Evolutionary conservation across 1,140 invertebrate species (phyloP), one percentile per base, ranked within the genome.

Genomic region (Lepidurus couesii): DNA sequence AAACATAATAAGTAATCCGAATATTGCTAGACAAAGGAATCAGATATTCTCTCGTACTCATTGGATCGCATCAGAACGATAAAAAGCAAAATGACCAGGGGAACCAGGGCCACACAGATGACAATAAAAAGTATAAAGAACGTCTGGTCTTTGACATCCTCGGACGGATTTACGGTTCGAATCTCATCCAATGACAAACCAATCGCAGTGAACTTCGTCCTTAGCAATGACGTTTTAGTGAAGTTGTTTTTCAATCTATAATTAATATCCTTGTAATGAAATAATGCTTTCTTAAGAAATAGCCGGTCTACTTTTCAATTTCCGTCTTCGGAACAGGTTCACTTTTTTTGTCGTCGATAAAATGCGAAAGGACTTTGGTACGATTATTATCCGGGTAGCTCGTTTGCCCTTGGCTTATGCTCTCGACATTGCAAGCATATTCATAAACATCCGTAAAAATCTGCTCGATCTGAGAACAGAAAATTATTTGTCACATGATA

Each of bases 71-170:
- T n/a, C 10, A 77, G 10, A n/a, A 77, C 43, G 16, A 77, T 42
- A 44, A 45, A 42, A 10, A 77, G 34, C 44, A 77, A n/a, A 21
- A 44, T 26, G 9, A 77, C 21, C 0, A 77, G 44, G 7, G 75
- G 42, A 34, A 77, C 75, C 26, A 77, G 24, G 10, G 42, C 75
- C 16, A 77, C 47, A 16, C 75, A 77, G 34, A 77, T n/a, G 34
- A 77, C 75, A 47, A 75, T 79, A 21, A 79, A 45, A 21, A 79
- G 77, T 78, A 79, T 53, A 11, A 79, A 80, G 76, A 78, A 80
- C 16, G 10, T 42, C 10, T 34, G 8, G 42, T 24, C 44, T 73
- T 73, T 45, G 44, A n/a, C 16, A 2, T 75, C 73, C 21, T 11
- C 44, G 42, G 74, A 24, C 10, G 34, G 26, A 21, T 34, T 16